phyloP scores from a whole-genome alignment of 1,140 invertebrate species.

The Heliothis virescens region DNA sequence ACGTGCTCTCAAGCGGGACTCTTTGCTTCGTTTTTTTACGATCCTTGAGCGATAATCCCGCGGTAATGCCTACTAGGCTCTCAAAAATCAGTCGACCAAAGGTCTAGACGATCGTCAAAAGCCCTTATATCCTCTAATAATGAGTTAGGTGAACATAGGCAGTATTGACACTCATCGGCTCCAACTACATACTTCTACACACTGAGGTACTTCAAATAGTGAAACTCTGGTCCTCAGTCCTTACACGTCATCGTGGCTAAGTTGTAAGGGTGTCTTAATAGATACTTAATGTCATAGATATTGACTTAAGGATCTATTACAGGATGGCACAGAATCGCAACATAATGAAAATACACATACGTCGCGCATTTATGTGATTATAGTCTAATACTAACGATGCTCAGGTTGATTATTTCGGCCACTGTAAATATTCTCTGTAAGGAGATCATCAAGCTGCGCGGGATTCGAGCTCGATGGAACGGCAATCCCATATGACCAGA shows the following conservation, averaged over 20 bases:
- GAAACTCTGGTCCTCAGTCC: slow-evolving; percentile 6
- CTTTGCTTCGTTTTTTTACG: slow-evolving; percentile 31
- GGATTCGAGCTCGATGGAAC: too few species aligned
- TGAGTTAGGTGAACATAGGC: slow-evolving; percentile 21
- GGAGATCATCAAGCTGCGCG: too few species aligned
- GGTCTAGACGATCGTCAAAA: slow-evolving; percentile 40
- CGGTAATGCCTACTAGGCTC: slow-evolving; percentile 21
- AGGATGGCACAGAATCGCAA: too few species aligned
- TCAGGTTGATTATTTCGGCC: too few species aligned
- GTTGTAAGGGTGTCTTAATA: slow-evolving; percentile 4
- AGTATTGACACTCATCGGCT: not conserved
- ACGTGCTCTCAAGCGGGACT: slow-evolving; percentile 27
- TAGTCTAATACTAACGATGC: too few species aligned
- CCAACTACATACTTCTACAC: slow-evolving; percentile 6
- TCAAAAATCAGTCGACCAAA: slow-evolving; percentile 36
- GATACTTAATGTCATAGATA: not conserved
- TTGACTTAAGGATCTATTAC: not conserved
- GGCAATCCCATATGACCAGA: too few species aligned
- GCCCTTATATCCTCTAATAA: slow-evolving; percentile 35
- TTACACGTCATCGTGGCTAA: not conserved
- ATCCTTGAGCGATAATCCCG: slow-evolving; percentile 32
- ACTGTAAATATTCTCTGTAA: too few species aligned
- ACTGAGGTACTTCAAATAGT: slow-evolving; percentile 5
- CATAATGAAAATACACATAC: too few species aligned
- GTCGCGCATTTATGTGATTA: too few species aligned